Evolutionary conservation across 1,140 invertebrate genomes (phyloP).

Genomic region (Lerema accius): DNA sequence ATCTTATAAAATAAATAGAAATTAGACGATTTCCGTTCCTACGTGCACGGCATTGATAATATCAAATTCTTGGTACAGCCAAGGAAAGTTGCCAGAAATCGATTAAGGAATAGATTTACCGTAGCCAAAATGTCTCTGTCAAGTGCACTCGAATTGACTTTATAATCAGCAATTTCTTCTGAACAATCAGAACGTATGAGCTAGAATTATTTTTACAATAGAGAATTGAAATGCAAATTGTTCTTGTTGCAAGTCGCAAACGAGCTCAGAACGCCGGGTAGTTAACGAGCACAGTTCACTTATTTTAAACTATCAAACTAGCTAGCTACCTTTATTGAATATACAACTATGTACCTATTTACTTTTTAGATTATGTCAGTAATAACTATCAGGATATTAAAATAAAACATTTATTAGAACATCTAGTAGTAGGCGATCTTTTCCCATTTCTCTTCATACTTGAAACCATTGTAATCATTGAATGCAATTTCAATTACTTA

Average conservation of each 20-base stretch:
- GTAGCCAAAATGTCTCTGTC: conserved; percentile 22
- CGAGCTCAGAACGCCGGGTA: not conserved
- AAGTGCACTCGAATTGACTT: conserved; percentile 19
- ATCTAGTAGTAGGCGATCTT: too few relatives aligned
- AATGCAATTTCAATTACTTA: too few relatives aligned
- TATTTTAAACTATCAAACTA: conserved; percentile 12
- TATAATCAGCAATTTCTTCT: conserved; percentile 17
- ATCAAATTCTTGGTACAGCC: conserved; percentile 9
- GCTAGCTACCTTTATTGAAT: not conserved
- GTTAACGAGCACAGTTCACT: conserved; percentile 14
- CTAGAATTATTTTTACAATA: conserved; percentile 12
- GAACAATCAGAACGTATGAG: conserved; percentile 8
- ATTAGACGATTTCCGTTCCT: conserved; percentile 2
- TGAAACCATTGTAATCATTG: too few relatives aligned
- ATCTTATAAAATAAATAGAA: conserved; percentile 13
- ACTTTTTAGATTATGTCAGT: not conserved
- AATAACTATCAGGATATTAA: too few relatives aligned
- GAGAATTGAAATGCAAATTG: conserved; percentile 17
- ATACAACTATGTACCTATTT: not conserved
- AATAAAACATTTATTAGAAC: too few relatives aligned
- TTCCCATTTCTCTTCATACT: too few relatives aligned
- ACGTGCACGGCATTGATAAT: conserved; percentile 15
- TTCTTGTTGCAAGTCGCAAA: conserved; percentile 12
- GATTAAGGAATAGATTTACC: conserved; percentile 31
- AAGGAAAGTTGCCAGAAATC: conserved; percentile 26